Evolutionary conservation across 1,140 invertebrate genomes (phyloP).

Genomic region (Berghia stephanieae): DNA sequence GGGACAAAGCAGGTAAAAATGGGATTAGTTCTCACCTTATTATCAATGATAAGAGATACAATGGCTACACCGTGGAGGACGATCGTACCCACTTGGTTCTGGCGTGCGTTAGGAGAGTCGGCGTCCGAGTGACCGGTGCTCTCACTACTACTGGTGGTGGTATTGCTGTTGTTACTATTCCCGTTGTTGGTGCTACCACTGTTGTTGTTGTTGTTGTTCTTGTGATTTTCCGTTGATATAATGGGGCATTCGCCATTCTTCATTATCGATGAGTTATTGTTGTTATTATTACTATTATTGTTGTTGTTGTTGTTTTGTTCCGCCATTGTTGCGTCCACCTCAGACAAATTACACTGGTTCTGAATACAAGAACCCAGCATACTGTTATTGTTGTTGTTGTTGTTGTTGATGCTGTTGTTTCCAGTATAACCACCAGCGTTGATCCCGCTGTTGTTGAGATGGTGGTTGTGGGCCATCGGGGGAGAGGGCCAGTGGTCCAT

Average conservation of each 20-base stretch:
- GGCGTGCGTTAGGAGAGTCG: background rate
- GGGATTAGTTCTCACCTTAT: constrained; percentile 71
- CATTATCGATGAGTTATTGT: background rate
- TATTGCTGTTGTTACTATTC: background rate
- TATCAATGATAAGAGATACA: constrained; percentile 92
- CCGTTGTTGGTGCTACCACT: background rate
- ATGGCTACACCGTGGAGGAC: constrained; percentile 92
- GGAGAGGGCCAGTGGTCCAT: constrained; percentile 27
- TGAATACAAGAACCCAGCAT: too few species aligned
- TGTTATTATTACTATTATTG: background rate
- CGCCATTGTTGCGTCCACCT: too few species aligned
- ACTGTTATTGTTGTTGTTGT: constrained; percentile 27
- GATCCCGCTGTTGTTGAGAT: background rate
- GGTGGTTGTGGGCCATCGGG: constrained; percentile 16
- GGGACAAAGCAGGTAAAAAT: too few species aligned
- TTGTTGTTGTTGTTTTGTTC: constrained; percentile 21
- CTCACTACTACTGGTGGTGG: background rate
- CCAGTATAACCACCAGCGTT: background rate
- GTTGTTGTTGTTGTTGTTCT: background rate
- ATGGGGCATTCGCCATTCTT: background rate
- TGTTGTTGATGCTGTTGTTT: background rate
- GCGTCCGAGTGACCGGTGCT: background rate
- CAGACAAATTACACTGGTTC: too few species aligned
- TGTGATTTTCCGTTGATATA: background rate
- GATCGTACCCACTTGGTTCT: constrained; percentile 83